Base-by-base conservation (phyloP, 2,113 vertebrate species). In the Psophia crepitans region DNA sequence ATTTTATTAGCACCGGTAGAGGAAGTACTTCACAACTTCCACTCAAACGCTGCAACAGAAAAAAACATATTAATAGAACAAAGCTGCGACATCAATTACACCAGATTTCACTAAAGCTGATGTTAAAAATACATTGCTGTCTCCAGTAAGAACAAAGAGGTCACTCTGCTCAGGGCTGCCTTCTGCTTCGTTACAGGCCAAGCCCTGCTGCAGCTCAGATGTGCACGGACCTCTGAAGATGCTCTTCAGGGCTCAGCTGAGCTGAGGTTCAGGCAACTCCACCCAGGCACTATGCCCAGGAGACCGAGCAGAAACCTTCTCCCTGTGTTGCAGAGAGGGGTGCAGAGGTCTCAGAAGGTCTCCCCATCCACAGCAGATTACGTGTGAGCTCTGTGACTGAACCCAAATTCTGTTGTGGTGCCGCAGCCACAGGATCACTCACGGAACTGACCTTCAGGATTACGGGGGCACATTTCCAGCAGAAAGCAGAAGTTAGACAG, bases 221-320 rank as follows among this genome's bases (percentile, higher is more conserved):
- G 10, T 4, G 8, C n/a, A 41, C 1, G 0, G 3, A 14, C 24
- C 44, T 30, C 22, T 66, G 57, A 73, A 73, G 61, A 43, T 2
- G 6, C 20, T 90, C 37, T 58, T 43, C 0, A 5, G 35, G 56
- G 26, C 60, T 91, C 54, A 79, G 30, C 11, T 51, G 46, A 78
- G 41, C 21, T 33, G 39, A 71, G 33, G 11, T 16, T 71, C 2
- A 3, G 35, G 30, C 18, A 48, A 13, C 32, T 49, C 32, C 2
- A 9, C 84, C 27, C 26, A 66, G 63, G 41, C 6, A 48, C 54
- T 10, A 11, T 17, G 24, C 20, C 46, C 57, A 56, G 24, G 4
- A 88, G 16, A 82, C 11, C 1, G 2, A 73, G 66, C 14, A 88
- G 23, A 60, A 88, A 41, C 32, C 41, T 86, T 54, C 46, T 33